phyloP scores from a whole-genome alignment of 2,113 vertebrate species.

The Urocolius indicus region DNA sequence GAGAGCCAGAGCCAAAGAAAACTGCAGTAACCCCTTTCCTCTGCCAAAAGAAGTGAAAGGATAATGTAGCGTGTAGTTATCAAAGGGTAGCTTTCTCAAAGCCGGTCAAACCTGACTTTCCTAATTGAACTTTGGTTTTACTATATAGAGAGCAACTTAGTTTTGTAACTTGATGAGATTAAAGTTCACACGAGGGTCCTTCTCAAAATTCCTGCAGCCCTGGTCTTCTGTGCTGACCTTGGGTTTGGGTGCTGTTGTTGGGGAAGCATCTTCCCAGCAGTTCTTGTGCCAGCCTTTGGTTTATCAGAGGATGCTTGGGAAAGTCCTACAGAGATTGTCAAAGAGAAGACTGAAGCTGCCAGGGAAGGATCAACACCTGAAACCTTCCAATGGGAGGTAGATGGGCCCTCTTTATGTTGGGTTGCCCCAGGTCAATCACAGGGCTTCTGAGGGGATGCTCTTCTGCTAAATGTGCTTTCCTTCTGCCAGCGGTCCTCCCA shows the following conservation, averaged over 20 bases:
- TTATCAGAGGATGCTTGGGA: not conserved
- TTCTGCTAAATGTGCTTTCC: not conserved
- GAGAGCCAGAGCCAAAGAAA: not conserved
- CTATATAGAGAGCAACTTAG: not conserved
- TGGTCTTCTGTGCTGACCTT: not conserved
- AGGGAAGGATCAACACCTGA: too few relatives aligned
- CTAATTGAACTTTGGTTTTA: not conserved
- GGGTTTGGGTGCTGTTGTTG: not conserved
- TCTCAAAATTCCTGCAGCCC: not conserved
- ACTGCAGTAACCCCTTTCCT: not conserved
- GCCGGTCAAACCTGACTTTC: slow-evolving; percentile 23
- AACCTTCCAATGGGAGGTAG: not conserved
- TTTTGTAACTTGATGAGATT: not conserved
- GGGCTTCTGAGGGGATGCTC: not conserved
- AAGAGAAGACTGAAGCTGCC: not conserved
- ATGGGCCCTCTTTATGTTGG: too few relatives aligned
- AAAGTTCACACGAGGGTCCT: not conserved
- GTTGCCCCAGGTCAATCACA: accelerated
- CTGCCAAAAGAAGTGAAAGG: slow-evolving; percentile 3
- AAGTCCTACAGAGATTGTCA: not conserved
- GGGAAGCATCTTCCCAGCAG: not conserved
- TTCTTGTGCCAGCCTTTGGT: not conserved
- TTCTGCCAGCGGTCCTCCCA: accelerated
- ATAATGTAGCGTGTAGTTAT: not conserved
- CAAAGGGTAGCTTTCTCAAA: not conserved